Conservation (phyloP, 2,888 invertebrate species). For the Hanleya hanleyi region DNA sequence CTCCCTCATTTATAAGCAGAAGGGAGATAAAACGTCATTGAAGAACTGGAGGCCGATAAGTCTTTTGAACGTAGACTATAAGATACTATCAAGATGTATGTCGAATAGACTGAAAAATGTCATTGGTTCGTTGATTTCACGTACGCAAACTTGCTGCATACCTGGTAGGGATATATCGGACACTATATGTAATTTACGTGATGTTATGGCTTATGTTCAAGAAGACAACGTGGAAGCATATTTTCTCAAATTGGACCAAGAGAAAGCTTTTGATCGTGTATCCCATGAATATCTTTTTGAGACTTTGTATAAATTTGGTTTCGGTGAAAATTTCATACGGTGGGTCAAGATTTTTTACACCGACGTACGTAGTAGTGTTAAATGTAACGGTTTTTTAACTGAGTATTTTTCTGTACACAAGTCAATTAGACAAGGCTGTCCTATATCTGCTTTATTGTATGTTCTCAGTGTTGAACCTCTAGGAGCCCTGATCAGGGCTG, state of each 20-base stretch:
- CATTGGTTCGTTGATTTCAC: background rate
- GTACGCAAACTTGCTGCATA: background rate
- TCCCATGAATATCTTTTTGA: background rate
- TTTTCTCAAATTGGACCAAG: background rate
- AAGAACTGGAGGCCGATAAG: slow-evolving; percentile 4
- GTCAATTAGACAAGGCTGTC: slow-evolving; percentile 4
- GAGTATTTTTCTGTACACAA: background rate
- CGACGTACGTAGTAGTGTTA: background rate
- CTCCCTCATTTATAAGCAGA: background rate
- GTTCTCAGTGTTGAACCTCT: background rate
- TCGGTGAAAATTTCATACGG: slow-evolving; percentile 4
- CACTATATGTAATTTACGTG: background rate
- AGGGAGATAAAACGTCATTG: background rate
- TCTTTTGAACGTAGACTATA: background rate
- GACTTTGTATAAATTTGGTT: background rate
- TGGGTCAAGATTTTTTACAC: background rate
- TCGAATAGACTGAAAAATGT: background rate
- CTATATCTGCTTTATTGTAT: background rate
- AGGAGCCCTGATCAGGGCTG: background rate
- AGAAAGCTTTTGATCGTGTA: slow-evolving; percentile 5
- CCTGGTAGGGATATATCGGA: background rate
- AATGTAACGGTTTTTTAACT: background rate
- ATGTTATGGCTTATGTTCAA: background rate
- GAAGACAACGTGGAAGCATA: background rate
- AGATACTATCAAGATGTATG: background rate